These are phyloP conservation scores for Heliothis subflexa DNA, from an alignment of 1,140 invertebrate species.

Conservation along the genomic window DNA sequence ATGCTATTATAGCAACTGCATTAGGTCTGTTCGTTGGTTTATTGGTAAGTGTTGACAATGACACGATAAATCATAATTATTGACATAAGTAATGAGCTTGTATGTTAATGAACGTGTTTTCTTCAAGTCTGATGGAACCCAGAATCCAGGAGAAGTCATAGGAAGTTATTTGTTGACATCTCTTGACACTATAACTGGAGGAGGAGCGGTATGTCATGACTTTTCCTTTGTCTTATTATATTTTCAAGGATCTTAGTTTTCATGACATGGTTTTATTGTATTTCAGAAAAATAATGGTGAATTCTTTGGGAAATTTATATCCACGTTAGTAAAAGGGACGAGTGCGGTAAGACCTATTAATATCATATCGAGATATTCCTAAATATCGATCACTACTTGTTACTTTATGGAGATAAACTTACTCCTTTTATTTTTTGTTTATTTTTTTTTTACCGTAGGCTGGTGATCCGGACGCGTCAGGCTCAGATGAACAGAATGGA, in stretches of 20 bases:
- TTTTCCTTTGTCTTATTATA: not conserved
- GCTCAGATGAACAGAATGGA: slow-evolving; percentile 12
- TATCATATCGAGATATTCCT: not conserved
- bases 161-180: slow-evolving; percentile 78
- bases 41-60: slow-evolving; percentile 60
- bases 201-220: slow-evolving; percentile 69
- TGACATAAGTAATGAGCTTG: not conserved
- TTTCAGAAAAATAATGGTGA: slow-evolving; percentile 83
- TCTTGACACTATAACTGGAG: slow-evolving; percentile 76
- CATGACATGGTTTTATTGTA: not conserved
- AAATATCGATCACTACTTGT: not conserved
- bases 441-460: slow-evolving; percentile 54
- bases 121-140: slow-evolving; percentile 74
- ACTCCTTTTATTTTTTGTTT: not conserved
- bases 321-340: slow-evolving; percentile 74
- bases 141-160: slow-evolving; percentile 76
- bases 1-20: slow-evolving; percentile 75
- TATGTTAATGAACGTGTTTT: slow-evolving; percentile 14
- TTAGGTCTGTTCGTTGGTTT: slow-evolving; percentile 79
- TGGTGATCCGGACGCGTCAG: slow-evolving; percentile 61
- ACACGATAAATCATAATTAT: slow-evolving; percentile 1
- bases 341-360: slow-evolving; percentile 71
- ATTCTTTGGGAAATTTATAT: slow-evolving; percentile 79
- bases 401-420: too few relatives aligned
- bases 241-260: not conserved